Evolutionary conservation across 1,140 invertebrate species (phyloP), one percentile per base, ranked within the genome.

Genomic region (Oryzaephilus surinamensis): DNA sequence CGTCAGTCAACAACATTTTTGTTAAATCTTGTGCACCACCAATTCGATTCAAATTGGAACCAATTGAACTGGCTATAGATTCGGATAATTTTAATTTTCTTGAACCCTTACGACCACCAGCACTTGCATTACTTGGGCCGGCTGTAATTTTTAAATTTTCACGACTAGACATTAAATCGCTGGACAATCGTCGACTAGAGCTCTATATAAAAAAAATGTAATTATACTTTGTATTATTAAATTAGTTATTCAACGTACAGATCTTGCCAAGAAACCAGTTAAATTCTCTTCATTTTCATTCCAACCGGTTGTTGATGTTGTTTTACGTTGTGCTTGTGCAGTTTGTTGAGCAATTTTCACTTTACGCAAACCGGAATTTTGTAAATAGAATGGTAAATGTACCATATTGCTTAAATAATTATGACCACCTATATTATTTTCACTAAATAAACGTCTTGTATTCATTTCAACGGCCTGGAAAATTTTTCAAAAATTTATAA

Each of bases 381-480:
- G 95, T 10, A 98, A 71, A 64, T 92, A 99, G 65, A 98, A 97
- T 0, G 95, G 96, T 43, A 99, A 67, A 60, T 97, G 95, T 2
- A 99, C 91, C 69, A 98, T 82, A 61, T 98, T 98, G 16, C 90
- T 76, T 19, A 98, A 65, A 58, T 96, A 97, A 63, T 95, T 92
- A 66, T 92, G 86, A 1, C 91, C 79, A 50, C 90, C 76, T 46
- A 94, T 93, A 66, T 90, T 91, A 16, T 84, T 89, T 55, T 93
- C 87, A 8, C 76, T 83, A 43, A 92, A 84, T 4, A 90, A 71
- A 23, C 82, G 71, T 23, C 84, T 72, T 48, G 89, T 86, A 61
- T 95, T 94, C 21, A 86, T 74, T 69, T 95, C 92, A 23, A 96
- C 91, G 12, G 91, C 91, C 80, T 87, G 51, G 6, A 52, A 49